These are phyloP conservation scores for Proteles cristata DNA, from an alignment of 2,113 vertebrate species.

Conservation along the genomic window DNA sequence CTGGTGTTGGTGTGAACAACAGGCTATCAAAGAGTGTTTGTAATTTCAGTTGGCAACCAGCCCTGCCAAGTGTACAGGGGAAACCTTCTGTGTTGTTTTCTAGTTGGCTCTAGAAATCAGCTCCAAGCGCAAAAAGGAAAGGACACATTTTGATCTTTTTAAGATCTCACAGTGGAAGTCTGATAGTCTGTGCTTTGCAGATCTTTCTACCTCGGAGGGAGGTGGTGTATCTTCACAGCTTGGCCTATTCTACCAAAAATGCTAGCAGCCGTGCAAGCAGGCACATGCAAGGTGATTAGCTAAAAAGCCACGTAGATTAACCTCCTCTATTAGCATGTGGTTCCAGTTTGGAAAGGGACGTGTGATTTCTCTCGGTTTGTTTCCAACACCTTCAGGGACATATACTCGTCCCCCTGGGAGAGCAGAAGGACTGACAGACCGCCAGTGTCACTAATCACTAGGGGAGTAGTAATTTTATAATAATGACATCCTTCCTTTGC, in stretches of 20 bases:
- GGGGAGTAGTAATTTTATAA: conserved; percentile 73
- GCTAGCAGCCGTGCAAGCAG: conserved; percentile 56
- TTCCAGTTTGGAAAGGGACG: conserved; percentile 72
- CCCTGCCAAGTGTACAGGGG: background rate
- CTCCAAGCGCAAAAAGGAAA: background rate
- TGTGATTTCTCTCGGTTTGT: conserved; percentile 72
- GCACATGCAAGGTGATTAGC: conserved; percentile 59
- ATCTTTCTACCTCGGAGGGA: background rate
- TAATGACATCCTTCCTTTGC: conserved; percentile 57
- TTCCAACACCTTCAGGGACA: conserved; percentile 74
- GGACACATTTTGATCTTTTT: background rate
- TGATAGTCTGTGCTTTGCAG: background rate
- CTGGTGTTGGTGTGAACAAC: background rate
- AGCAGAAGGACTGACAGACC: conserved; percentile 71
- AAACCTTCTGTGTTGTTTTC: background rate
- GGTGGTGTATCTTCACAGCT: background rate
- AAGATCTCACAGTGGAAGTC: background rate
- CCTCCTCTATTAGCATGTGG: conserved; percentile 50
- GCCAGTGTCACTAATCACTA: conserved; percentile 65
- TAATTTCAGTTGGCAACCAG: background rate
- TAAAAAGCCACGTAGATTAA: conserved; percentile 55
- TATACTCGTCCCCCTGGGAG: conserved; percentile 68
- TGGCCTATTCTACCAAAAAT: conserved; percentile 69
- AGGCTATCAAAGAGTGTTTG: background rate
- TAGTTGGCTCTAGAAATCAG: conserved; percentile 2